These are phyloP conservation scores for Lymantria monacha DNA, from an alignment of 2,888 invertebrate genomes.

Conservation along the genomic window DNA sequence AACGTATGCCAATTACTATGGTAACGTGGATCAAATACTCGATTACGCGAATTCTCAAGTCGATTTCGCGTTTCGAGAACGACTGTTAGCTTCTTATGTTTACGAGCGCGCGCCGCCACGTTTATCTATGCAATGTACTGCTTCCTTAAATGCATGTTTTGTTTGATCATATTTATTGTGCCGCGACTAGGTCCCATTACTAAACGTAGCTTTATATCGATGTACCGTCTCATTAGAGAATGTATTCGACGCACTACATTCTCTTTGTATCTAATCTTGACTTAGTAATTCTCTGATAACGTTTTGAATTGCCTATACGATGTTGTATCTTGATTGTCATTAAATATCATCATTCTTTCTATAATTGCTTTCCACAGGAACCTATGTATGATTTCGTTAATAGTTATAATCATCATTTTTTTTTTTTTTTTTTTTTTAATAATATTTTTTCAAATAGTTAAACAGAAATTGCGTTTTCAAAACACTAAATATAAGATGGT, in stretches of 20 bases:
- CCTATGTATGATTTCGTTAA: too few relatives aligned
- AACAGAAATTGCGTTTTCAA: conserved; percentile 26
- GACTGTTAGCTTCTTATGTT: conserved; percentile 55
- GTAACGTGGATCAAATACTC: conserved; percentile 68
- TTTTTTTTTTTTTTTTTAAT: too few relatives aligned
- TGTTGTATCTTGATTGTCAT: conserved; percentile 34
- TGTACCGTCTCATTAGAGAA: conserved; percentile 66
- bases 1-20: conserved; percentile 69
- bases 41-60: conserved; percentile 62
- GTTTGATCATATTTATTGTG: conserved; percentile 74
- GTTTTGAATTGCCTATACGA: conserved; percentile 33
- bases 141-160: conserved; percentile 70
- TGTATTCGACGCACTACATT: conserved; percentile 54
- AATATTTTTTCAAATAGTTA: too few relatives aligned
- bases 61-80: conserved; percentile 63
- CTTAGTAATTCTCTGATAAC: conserved; percentile 49
- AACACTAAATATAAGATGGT: conserved; percentile 40
- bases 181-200: conserved; percentile 56
- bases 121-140: conserved; percentile 73
- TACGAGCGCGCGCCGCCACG: conserved; percentile 54
- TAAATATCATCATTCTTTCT: conserved; percentile 39
- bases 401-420: too few relatives aligned
- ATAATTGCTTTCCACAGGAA: conserved; percentile 19
- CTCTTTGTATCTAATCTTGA: conserved; percentile 47
- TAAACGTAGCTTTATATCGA: conserved; percentile 54